Conservation (phyloP, 2,888 invertebrate genomes). For the Aspidiotus rigidus region DNA sequence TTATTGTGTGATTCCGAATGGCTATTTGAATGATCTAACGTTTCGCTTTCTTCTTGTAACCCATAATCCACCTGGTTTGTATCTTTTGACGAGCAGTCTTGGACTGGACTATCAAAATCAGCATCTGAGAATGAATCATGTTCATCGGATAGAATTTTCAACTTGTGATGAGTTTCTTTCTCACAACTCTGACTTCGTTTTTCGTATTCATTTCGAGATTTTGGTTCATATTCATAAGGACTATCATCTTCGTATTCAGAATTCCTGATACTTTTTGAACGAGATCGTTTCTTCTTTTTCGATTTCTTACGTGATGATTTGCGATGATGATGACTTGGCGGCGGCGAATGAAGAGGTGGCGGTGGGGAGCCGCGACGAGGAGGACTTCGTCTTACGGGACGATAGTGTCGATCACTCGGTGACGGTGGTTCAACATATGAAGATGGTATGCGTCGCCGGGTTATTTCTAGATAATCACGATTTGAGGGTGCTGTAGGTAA, state of each 20-base stretch:
- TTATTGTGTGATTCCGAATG: neutral
- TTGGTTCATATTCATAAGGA: constrained; percentile 21
- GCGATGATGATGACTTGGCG: constrained; percentile 26
- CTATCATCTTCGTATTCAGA: constrained; percentile 26
- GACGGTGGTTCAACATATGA: constrained; percentile 17
- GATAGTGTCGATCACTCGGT: constrained; percentile 16
- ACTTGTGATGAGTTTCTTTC: constrained; percentile 8
- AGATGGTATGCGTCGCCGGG: constrained; percentile 21
- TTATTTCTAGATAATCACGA: constrained; percentile 22
- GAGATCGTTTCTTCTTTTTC: constrained; percentile 27
- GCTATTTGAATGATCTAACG: neutral
- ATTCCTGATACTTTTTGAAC: constrained; percentile 9
- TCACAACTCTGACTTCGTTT: neutral
- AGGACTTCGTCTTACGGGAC: constrained; percentile 16
- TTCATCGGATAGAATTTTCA: constrained; percentile 24
- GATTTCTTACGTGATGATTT: constrained; percentile 20
- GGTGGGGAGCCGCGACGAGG: neutral
- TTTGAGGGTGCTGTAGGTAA: constrained; percentile 13
- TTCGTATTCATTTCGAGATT: neutral
- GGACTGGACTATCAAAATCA: constrained; percentile 21
- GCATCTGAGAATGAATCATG: constrained; percentile 29
- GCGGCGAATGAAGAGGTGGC: constrained; percentile 16
- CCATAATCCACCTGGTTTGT: neutral
- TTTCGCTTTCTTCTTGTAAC: neutral
- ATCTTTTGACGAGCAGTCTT: constrained; percentile 9